Percentiles rank a stretch among this genome's conserved stretches.
Conservation (phyloP, 2,888 invertebrate genomes). For the Drosophila paucipuncta region DNA sequence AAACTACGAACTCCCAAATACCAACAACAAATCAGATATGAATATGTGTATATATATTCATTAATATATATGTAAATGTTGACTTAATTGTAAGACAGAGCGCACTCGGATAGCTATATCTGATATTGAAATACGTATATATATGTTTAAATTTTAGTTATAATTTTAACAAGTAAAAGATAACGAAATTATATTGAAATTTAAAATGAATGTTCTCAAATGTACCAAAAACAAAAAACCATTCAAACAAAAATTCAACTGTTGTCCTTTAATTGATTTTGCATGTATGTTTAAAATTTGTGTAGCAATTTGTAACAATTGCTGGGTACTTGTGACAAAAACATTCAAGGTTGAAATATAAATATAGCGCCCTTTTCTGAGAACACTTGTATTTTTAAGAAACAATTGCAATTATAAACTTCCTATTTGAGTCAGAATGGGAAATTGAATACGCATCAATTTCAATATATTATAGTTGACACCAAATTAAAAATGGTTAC, state of each 20-base stretch:
- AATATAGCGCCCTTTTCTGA: neutral
- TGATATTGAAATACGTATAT: conserved; percentile 57
- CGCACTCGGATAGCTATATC: conserved; percentile 46
- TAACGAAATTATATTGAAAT: conserved; percentile 68
- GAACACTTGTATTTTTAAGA: neutral
- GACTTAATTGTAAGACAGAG: conserved; percentile 70
- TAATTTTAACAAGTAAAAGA: conserved; percentile 44
- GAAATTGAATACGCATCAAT: neutral
- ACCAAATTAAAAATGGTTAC: neutral
- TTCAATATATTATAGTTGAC: neutral
- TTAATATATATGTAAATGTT: conserved; percentile 76
- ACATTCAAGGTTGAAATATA: neutral
- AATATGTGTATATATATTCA: conserved; percentile 44
- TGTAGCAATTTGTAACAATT: neutral
- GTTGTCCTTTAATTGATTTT: conserved; percentile 7
- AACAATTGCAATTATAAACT: conserved; percentile 4
- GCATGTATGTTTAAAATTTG: neutral
- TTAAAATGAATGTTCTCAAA: conserved; percentile 73
- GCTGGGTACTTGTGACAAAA: neutral
- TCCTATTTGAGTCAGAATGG: neutral
- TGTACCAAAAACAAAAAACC: conserved; percentile 65
- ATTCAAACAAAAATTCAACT: conserved; percentile 30
- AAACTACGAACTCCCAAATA: conserved; percentile 28
- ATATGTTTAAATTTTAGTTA: conserved; percentile 56
- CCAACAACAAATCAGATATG: conserved; percentile 40